phyloP scores from a whole-genome alignment of 1,140 invertebrate genomes.

The Arion vulgaris region DNA sequence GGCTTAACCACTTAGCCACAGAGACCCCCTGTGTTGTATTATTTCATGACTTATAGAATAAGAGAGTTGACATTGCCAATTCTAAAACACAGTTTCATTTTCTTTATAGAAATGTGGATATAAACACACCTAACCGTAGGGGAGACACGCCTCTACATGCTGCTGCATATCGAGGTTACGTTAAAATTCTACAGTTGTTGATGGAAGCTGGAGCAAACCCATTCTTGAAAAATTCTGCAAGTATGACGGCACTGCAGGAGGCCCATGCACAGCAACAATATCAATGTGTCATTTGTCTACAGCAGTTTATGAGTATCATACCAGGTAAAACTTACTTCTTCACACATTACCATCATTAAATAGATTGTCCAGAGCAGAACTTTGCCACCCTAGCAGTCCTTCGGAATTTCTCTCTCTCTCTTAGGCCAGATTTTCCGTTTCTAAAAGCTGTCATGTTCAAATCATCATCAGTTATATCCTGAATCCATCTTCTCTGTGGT shows the following conservation, averaged over 20 bases:
- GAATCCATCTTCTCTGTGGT: too few species aligned
- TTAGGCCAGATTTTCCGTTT: neutral
- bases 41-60: too few species aligned
- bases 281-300: neutral
- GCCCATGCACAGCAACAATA: conserved; percentile 15
- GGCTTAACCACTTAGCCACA: too few species aligned
- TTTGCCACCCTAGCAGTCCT: too few species aligned
- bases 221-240: conserved; percentile 42
- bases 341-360: neutral
- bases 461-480: too few species aligned
- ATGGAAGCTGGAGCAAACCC: conserved; percentile 54
- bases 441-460: too few species aligned
- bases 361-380: too few species aligned
- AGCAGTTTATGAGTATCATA: neutral
- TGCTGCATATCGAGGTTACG: conserved; percentile 55
- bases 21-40: too few species aligned
- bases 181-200: conserved; percentile 55
- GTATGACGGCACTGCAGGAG: conserved; percentile 46
- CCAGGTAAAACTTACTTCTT: neutral
- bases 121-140: conserved; percentile 48
- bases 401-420: too few species aligned
- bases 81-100: neutral
- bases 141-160: conserved; percentile 62
- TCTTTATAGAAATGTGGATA: conserved; percentile 43
- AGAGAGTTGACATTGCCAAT: too few species aligned